Percentiles rank a stretch among this genome's conserved stretches.
Evolutionary conservation across 2,113 vertebrate genomes (phyloP).

Genomic region (Actenoides lindsayi): DNA sequence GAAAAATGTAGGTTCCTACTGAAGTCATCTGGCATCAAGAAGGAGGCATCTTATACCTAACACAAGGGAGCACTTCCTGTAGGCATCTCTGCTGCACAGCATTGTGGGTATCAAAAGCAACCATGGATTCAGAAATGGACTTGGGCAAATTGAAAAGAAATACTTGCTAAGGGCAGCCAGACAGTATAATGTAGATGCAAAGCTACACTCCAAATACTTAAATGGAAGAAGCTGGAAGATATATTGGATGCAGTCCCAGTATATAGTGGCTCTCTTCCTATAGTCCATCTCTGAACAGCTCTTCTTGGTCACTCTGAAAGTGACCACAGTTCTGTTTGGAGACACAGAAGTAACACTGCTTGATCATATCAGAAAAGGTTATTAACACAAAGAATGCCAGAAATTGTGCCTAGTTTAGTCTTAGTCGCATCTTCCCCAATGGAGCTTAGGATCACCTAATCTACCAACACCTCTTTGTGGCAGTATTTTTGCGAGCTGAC

Average conservation of each 20-base stretch:
- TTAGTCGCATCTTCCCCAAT: neutral
- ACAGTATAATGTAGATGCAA: neutral
- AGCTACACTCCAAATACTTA: neutral
- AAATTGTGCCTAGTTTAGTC: neutral
- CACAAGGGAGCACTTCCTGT: neutral
- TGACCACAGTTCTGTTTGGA: neutral
- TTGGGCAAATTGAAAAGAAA: neutral
- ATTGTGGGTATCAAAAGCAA: neutral
- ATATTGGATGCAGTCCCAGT: neutral
- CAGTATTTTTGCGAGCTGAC: neutral
- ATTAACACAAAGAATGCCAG: neutral
- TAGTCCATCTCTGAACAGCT: neutral
- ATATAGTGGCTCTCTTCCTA: neutral
- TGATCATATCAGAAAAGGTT: neutral
- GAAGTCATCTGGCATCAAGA: neutral
- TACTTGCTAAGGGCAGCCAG: neutral
- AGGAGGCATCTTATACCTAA: neutral
- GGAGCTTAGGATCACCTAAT: neutral
- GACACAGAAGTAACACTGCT: neutral
- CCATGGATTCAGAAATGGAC: neutral
- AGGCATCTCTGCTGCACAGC: neutral
- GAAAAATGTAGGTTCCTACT: neutral
- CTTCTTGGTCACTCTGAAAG: neutral
- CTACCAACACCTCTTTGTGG: neutral
- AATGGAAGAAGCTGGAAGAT: neutral